Evolutionary conservation across 2,113 vertebrate species (phyloP).

Genomic region (Equus przewalskii): DNA sequence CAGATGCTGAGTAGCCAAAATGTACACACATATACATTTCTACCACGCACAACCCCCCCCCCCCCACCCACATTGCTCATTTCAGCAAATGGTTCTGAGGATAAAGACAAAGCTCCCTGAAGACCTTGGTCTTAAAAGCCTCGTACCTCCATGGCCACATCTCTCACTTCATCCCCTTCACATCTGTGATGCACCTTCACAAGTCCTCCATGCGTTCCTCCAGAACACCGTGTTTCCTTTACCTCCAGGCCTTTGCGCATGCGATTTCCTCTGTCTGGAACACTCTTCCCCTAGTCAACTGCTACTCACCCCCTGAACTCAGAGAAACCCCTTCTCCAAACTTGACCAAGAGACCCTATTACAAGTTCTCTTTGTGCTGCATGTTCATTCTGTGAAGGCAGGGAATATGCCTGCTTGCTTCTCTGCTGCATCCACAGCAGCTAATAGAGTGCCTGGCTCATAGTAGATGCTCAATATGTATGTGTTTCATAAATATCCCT

Average conservation of each 20-base stretch:
- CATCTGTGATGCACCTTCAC: background rate
- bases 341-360: too few species aligned
- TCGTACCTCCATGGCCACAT: too few species aligned
- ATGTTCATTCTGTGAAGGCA: fast-evolving
- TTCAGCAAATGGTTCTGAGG: too few species aligned
- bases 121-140: background rate
- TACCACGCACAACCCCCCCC: too few species aligned
- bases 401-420: background rate
- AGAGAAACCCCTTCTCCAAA: background rate
- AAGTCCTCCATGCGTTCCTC: background rate
- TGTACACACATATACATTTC: background rate
- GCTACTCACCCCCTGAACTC: background rate
- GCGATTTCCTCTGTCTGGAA: background rate
- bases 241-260: too few species aligned
- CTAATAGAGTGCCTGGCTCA: background rate
- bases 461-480: background rate
- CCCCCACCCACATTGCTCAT: background rate
- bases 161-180: too few species aligned
- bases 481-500: background rate
- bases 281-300: background rate
- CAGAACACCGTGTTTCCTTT: background rate
- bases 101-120: background rate
- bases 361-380: background rate
- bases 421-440: background rate
- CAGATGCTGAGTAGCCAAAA: background rate